Evolutionary conservation across 2,797 vertebrate genomes (phyloP), one percentile per base, ranked within the genome.

Genomic region (Danio jaintianensis): DNA sequence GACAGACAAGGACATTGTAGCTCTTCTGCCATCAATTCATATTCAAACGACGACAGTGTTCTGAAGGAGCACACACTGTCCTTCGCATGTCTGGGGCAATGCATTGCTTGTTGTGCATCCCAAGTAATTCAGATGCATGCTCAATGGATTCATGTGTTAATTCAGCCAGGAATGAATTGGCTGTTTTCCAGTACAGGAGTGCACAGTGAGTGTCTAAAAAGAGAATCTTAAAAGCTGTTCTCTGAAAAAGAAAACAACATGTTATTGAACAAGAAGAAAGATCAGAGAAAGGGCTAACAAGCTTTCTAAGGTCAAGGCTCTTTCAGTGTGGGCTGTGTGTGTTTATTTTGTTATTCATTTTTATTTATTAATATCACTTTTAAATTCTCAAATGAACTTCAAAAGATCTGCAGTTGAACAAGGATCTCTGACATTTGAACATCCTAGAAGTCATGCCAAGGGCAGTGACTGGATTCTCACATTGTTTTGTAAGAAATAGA

Each of bases 221-320:
- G 45, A 61, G n/a, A 61, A 42, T 62, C 13, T 62, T 69, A 15
- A 76, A 58, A 78, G 64, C 66, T 29, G 45, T 47, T 67, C 7
- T 36, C 22, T 20, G 22, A 12, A 42, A 73, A 47, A 4, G 6
- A 58, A n/a, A 8, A 45, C 7, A 29, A 29, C n/a, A 15, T 20
- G 29, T 20, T 22, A 40, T 78, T 13, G 45, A 70, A 62, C 12
- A 16, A 40, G 18, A n/a, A 61, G 38, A 50, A 68, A 70, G 20
- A 62, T 6, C 56, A 38, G 4, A 13, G 22, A 58, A 70, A n/a
- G 16, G 42, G 22, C 52, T 68, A 18, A 40, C 43, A 20, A 50
- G n/a, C 42, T 78, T 68, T 78, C 40, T 53, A 78, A 78, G 66
- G 66, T 78, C 66, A 78, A 3, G 29, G 45, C 47, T 79, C n/a